These are phyloP conservation scores for Tragulus kanchil DNA, from an alignment of 2,113 vertebrate species.

Conservation along the genomic window DNA sequence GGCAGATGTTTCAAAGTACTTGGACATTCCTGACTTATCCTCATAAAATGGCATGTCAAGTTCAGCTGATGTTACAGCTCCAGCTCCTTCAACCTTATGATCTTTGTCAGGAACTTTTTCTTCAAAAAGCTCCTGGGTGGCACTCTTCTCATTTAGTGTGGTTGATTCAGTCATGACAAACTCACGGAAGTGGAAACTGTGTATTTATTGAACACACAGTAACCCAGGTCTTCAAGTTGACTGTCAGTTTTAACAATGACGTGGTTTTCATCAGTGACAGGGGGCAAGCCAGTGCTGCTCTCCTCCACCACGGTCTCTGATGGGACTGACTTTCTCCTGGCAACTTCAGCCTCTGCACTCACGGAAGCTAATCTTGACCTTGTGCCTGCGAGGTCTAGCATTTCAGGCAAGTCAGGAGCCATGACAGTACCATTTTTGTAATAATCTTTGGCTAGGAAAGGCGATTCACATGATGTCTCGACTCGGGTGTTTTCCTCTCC, in stretches of 20 bases:
- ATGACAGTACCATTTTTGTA: constrained; percentile 96
- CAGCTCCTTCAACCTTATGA: constrained; percentile 57
- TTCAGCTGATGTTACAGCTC: constrained; percentile 56
- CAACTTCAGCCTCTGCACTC: constrained; percentile 91
- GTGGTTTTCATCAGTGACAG: constrained; percentile 91
- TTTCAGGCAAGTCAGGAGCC: constrained; percentile 97
- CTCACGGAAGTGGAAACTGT: constrained; percentile 97
- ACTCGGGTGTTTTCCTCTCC: constrained; percentile 87
- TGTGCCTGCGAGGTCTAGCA: constrained; percentile 96
- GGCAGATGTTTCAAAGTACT: constrained; percentile 98
- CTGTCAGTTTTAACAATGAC: constrained; percentile 93
- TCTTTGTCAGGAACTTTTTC: constrained; percentile 81
- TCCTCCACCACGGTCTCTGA: constrained; percentile 89
- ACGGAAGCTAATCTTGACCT: constrained; percentile 94
- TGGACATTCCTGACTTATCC: constrained; percentile 97
- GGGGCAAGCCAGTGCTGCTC: constrained; percentile 88
- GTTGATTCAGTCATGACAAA: constrained; percentile 38
- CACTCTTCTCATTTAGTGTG: constrained; percentile 74
- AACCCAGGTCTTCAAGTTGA: constrained; percentile 97
- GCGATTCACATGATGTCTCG: constrained; percentile 90
- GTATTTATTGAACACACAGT: constrained; percentile 99
- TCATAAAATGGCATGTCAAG: constrained; percentile 85
- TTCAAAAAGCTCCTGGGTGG: constrained; percentile 74
- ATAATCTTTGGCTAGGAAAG: constrained; percentile 89
- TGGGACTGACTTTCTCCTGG: constrained; percentile 91